phyloP scores from a whole-genome alignment of 2,888 invertebrate species.

The Dynastes maya region DNA sequence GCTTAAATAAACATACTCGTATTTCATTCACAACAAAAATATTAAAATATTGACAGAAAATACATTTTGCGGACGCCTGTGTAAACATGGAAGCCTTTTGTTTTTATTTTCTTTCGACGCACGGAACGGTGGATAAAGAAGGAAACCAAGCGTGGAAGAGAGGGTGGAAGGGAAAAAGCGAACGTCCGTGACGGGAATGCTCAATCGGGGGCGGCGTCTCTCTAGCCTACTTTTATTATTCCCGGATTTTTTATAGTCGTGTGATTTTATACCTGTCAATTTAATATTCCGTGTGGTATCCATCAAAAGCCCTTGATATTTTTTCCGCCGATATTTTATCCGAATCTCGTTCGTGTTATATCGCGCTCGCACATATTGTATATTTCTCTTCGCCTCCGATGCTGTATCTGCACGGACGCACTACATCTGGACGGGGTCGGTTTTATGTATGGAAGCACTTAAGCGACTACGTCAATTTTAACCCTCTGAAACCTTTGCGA shows the following conservation, averaged over 20 bases:
- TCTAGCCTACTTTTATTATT: conserved; percentile 32
- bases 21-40: conserved; percentile 29
- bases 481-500: not conserved
- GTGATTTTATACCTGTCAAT: conserved; percentile 46
- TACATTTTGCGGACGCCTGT: not conserved
- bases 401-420: not conserved
- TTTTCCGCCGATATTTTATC: conserved; percentile 20
- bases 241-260: conserved; percentile 40
- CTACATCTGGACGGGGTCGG: not conserved
- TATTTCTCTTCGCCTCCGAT: not conserved
- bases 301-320: conserved; percentile 43
- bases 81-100: conserved; percentile 6
- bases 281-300: conserved; percentile 43
- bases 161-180: not conserved
- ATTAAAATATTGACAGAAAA: conserved; percentile 31
- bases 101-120: conserved; percentile 22
- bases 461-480: conserved; percentile 14
- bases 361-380: conserved; percentile 23
- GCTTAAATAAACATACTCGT: conserved; percentile 24
- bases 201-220: not conserved
- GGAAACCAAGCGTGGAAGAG: not conserved
- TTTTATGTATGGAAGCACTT: conserved; percentile 33
- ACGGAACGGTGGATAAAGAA: not conserved
- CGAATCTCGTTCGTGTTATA: conserved; percentile 10
- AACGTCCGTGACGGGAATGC: conserved; percentile 30